phyloP scores from a whole-genome alignment of 2,797 vertebrate genomes.

The Rhinichthys osculus region DNA sequence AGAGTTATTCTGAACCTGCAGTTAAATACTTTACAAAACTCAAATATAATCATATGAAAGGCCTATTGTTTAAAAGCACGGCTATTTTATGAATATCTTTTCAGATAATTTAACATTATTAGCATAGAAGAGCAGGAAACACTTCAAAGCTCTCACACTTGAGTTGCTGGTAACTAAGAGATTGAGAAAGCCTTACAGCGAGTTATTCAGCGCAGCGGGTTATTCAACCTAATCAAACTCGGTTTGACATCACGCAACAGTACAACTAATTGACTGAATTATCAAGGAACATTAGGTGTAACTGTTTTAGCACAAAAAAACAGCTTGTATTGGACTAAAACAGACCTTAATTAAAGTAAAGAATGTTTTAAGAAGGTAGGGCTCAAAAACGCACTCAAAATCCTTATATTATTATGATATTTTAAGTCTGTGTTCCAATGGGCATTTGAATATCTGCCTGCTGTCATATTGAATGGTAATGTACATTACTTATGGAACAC shows the following conservation, averaged over 20 bases:
- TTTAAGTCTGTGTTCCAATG: slow-evolving; percentile 5
- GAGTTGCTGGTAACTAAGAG: slow-evolving; percentile 17
- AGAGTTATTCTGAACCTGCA: neutral
- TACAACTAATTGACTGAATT: slow-evolving; percentile 45
- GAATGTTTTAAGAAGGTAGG: neutral
- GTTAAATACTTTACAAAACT: slow-evolving; percentile 20
- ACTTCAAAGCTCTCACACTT: slow-evolving; percentile 16
- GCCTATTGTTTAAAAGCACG: slow-evolving; percentile 28
- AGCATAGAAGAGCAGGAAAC: slow-evolving; percentile 17
- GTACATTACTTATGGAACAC: slow-evolving; percentile 36
- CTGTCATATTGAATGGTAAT: slow-evolving; percentile 30
- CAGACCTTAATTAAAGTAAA: slow-evolving; percentile 22
- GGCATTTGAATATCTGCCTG: slow-evolving; percentile 14
- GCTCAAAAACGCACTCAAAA: neutral
- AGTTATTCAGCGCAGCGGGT: slow-evolving; percentile 12
- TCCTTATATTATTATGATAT: neutral
- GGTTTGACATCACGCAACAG: slow-evolving; percentile 38
- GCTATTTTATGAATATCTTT: slow-evolving; percentile 33
- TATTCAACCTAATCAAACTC: slow-evolving; percentile 40
- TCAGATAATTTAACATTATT: slow-evolving; percentile 44
- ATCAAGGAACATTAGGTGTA: slow-evolving; percentile 44
- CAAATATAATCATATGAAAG: neutral
- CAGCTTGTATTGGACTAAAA: slow-evolving; percentile 16
- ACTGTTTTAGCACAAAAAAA: slow-evolving; percentile 24
- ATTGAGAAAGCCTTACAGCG: slow-evolving; percentile 18